These are phyloP conservation scores for Cephus pygmeus DNA, from an alignment of 2,888 invertebrate species.

Conservation along the genomic window DNA sequence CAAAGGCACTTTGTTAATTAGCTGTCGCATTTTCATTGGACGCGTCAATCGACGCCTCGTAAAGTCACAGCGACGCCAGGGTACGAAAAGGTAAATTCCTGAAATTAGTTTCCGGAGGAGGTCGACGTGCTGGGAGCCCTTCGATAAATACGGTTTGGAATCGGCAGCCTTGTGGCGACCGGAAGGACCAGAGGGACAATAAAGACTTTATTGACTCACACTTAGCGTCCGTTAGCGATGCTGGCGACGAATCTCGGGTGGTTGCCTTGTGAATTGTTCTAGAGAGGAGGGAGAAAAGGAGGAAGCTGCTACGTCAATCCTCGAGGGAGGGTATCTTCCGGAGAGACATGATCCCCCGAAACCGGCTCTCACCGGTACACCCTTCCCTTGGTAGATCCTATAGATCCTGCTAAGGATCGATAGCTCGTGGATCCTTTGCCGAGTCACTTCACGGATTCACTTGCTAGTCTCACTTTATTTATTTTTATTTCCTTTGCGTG, in stretches of 20 bases:
- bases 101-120: background rate
- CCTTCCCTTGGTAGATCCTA: background rate
- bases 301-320: slow-evolving; percentile 26
- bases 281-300: background rate
- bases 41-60: background rate
- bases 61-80: background rate
- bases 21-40: background rate
- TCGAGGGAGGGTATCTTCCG: slow-evolving; percentile 35
- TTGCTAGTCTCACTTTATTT: background rate
- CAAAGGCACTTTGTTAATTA: background rate
- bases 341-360: slow-evolving; percentile 34
- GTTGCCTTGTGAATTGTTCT: background rate
- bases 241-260: background rate
- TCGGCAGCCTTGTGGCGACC: background rate
- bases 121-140: too few relatives aligned
- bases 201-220: background rate
- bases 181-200: background rate
- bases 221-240: background rate
- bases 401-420: background rate
- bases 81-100: background rate
- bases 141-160: background rate
- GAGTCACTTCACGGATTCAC: background rate
- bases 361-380: background rate
- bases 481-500: background rate
- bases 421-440: background rate